Evolutionary conservation across 1,140 invertebrate species (phyloP).

Genomic region (Brachionus calyciflorus): DNA sequence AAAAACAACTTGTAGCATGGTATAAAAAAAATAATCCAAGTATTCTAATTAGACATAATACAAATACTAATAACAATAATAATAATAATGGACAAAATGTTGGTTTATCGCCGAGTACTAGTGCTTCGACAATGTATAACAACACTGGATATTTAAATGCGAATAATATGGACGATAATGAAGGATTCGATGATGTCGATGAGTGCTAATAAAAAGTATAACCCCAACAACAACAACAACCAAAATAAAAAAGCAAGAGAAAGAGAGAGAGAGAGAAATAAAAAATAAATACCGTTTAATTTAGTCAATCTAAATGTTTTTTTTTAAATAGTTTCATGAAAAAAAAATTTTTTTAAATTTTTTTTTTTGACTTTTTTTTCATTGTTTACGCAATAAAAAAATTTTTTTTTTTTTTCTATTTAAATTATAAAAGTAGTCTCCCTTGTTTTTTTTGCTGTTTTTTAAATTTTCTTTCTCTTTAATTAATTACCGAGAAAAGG

Average conservation of each 20-base stretch:
- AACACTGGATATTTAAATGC: background rate
- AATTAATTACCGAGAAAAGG: constrained; percentile 3
- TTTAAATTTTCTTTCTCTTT: too few relatives aligned
- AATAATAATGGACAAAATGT: background rate
- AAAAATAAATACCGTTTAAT: background rate
- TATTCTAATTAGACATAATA: background rate
- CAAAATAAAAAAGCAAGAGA: too few relatives aligned
- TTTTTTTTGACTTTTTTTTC: background rate
- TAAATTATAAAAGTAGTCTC: background rate
- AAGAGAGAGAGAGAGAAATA: too few relatives aligned
- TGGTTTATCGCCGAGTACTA: background rate
- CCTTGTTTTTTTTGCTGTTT: background rate
- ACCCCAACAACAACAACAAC: too few relatives aligned
- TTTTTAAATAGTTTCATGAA: too few relatives aligned
- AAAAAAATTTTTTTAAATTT: too few relatives aligned
- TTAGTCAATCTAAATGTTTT: constrained; percentile 15
- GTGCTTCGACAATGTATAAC: background rate
- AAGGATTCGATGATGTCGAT: constrained; percentile 11
- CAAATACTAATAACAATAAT: background rate
- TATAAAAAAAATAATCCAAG: constrained; percentile 37
- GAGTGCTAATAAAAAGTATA: background rate
- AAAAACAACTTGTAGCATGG: constrained; percentile 41
- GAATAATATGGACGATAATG: background rate
- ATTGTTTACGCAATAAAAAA: constrained; percentile 23
- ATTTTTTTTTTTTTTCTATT: background rate